Evolutionary conservation across 2,113 vertebrate genomes (phyloP), one percentile per base, ranked within the genome.

Genomic region (Nanorana parkeri): DNA sequence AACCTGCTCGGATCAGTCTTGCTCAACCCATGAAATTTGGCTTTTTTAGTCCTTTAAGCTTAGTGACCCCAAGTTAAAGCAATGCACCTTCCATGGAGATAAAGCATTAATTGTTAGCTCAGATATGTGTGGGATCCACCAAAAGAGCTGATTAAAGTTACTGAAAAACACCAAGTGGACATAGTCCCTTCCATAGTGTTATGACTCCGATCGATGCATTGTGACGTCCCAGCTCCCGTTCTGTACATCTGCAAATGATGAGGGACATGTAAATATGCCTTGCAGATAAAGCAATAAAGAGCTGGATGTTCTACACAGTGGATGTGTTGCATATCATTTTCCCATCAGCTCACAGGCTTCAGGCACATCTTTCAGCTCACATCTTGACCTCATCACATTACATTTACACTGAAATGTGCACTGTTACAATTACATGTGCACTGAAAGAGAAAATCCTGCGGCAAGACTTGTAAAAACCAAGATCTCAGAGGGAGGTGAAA

Each of bases 251-350:
- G 19, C 23, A 28, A 54, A 54, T 51, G 3, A 72, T 58, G 54
- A 60, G 55, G 56, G 26, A 56, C 17, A 8, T 56, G n/a, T 24
- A 16, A 54, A 54, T 26, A 71, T 71, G 54, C 54, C 71, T 58
- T 21, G 71, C 15, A 60, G 54, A 60, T 32, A 32, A 74, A 74
- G 23, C 28, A 58, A 36, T 58, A 60, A 60, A 74, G 55, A 32
- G 32, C 16, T 21, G 26, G 19, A 58, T 60, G 58, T 21, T 21
- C 10, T n/a, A 21, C 20, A 21, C n/a, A 21, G 20, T 21, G 58
- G 20, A 60, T 60, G 20, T 74, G 20, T 7, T 23, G 71, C 54
- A 16, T 60, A 74, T 60, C 15, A 60, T 58, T 74, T 32, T 74
- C 58, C 19, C 8, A 17, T 47, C 26, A 58, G 26, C 71, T 13